Base-by-base conservation (phyloP, 2,888 invertebrate species). In the Theretra japonica region DNA sequence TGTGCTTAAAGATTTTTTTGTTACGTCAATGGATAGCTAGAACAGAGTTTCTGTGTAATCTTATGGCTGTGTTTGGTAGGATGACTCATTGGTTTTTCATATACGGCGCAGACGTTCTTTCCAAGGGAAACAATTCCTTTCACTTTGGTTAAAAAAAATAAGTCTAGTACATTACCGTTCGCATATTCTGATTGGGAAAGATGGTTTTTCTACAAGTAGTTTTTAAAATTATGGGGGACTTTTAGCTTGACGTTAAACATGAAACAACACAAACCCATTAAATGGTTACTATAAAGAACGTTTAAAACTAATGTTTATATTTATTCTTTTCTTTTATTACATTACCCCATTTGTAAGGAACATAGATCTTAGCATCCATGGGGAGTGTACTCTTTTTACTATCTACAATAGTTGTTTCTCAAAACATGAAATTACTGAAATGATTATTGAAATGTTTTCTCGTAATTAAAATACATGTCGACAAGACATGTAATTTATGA, bases 41-140 rank as follows among this genome's bases (percentile, higher is more conserved):
- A 3, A 33, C 8, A 41, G 53, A 53, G 53, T 53, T 53, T 53
- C 53, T 53, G 53, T 53, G 17, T 53, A 53, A n/a, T 53, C 53
- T 53, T 53, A n/a, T n/a, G n/a, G n/a, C 53, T n/a, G 4, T 53
- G 6, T n/a, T 53, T 53, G 50, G 53, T n/a, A 17, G 17, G 53
- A n/a, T 53, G 53, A 53, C n/a, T 53, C 53, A 53, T 53, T n/a
- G 53, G 53, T 53, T 53, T 53, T 53, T 53, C 53, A 53, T 53
- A 53, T 53, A 53, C 53, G 53, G 53, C 53, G 53, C 53, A 53
- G 53, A 53, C 53, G 53, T 53, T 53, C 53, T 53, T 53, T 53
- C 53, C 53, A 53, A 53, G 53, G 53, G 53, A 53, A n/a, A 53
- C 53, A n/a, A 53, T 53, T 53, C 53, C 53, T 53, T n/a, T 53